Percentiles rank a stretch among this genome's conserved stretches.
These are phyloP conservation scores for Lanistes nyassanus DNA, from an alignment of 1,140 invertebrate species.

Conservation along the genomic window DNA sequence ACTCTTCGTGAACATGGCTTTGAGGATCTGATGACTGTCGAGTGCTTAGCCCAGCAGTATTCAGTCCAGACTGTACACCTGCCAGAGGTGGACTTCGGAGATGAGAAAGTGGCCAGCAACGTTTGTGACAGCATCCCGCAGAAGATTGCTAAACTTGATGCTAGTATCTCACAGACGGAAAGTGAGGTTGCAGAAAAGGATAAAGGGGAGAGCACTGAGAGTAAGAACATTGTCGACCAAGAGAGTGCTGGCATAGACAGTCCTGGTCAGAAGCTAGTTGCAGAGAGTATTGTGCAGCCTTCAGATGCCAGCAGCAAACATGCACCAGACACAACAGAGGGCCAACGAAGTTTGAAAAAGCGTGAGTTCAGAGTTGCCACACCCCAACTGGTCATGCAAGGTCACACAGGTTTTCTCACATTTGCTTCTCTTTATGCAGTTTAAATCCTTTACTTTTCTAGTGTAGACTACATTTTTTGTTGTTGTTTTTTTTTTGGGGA, in stretches of 20 bases:
- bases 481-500: too few species aligned
- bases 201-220: not conserved
- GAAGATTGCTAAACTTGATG: not conserved
- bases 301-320: slow-evolving; percentile 16
- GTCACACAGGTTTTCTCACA: slow-evolving; percentile 95
- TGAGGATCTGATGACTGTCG: slow-evolving; percentile 85
- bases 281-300: slow-evolving; percentile 3
- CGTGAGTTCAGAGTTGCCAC: slow-evolving; percentile 74
- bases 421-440: slow-evolving; percentile 77
- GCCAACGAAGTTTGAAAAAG: slow-evolving; percentile 30
- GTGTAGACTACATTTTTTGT: too few species aligned
- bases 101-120: slow-evolving; percentile 2
- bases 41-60: slow-evolving; percentile 86
- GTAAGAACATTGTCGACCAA: not conserved
- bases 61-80: slow-evolving; percentile 80
- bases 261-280: not conserved
- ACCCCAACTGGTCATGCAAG: slow-evolving; percentile 78
- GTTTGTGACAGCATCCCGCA: not conserved
- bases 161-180: slow-evolving; percentile 13
- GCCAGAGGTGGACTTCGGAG: slow-evolving; percentile 67
- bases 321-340: slow-evolving; percentile 35
- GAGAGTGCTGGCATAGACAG: not conserved
- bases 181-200: not conserved
- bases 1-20: slow-evolving; percentile 79
- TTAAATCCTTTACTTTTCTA: too few species aligned